phyloP scores from a whole-genome alignment of 2,113 vertebrate species.

The Mesocricetus auratus region DNA sequence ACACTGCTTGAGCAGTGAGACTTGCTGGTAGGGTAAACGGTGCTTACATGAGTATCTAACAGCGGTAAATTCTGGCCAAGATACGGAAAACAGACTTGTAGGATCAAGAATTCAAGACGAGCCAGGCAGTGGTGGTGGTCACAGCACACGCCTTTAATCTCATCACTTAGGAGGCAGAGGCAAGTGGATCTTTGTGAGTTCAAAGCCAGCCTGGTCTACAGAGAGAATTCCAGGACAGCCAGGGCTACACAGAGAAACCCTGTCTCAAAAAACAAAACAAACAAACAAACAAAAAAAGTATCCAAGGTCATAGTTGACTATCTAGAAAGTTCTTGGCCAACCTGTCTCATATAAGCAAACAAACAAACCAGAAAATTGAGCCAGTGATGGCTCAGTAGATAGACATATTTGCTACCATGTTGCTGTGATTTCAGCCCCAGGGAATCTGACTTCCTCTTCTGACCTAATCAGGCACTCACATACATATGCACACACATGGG shows the following conservation, averaged over 20 bases:
- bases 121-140: background rate
- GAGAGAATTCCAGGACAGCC: background rate
- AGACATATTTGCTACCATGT: background rate
- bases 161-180: background rate
- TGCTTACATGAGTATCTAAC: background rate
- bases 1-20: background rate
- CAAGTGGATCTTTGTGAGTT: background rate
- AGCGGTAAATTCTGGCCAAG: background rate
- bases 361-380: background rate
- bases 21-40: background rate
- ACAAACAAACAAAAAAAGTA: background rate
- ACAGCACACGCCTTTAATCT: background rate
- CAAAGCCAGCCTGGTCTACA: background rate
- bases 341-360: background rate
- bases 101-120: background rate
- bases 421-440: background rate
- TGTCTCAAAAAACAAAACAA: background rate
- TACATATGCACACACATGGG: background rate
- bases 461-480: background rate
- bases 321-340: background rate
- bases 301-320: background rate
- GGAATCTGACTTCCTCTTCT: background rate
- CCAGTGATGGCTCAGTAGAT: background rate
- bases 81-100: too few relatives aligned
- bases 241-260: background rate